Conservation (phyloP, 2,113 vertebrate genomes). For the Calidris pugnax region DNA sequence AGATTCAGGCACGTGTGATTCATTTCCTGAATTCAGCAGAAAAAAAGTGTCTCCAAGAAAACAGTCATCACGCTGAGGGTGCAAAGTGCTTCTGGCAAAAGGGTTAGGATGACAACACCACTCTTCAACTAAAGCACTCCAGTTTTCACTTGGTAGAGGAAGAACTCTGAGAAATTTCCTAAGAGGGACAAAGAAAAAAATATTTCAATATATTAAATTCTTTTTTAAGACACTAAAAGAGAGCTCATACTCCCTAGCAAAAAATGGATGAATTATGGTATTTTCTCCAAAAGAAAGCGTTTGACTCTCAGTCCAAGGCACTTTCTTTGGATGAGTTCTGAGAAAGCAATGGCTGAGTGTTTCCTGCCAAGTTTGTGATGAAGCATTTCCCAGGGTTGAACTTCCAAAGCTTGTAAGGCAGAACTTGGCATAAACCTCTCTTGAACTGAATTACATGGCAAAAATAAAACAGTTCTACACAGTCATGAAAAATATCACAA, state of each 20-base stretch:
- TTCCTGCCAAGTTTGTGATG: background rate
- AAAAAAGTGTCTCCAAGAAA: slow-evolving; percentile 89
- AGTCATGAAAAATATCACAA: background rate
- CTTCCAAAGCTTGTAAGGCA: background rate
- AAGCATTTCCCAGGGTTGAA: background rate
- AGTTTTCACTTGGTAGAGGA: slow-evolving; percentile 89
- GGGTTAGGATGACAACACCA: slow-evolving; percentile 97
- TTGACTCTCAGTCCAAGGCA: background rate
- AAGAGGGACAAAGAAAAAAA: background rate
- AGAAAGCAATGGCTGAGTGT: background rate
- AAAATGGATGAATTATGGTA: background rate
- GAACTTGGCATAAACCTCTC: background rate
- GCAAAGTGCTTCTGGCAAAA: slow-evolving; percentile 83
- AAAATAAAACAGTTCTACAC: background rate
- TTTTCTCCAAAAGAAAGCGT: background rate
- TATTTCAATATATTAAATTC: background rate
- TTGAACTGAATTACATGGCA: background rate
- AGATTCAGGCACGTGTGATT: slow-evolving; percentile 35
- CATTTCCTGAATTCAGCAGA: slow-evolving; percentile 77
- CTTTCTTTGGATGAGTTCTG: background rate
- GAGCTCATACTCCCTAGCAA: background rate
- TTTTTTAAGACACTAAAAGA: background rate
- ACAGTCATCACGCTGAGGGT: slow-evolving; percentile 86
- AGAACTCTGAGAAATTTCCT: slow-evolving; percentile 89
- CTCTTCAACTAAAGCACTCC: slow-evolving; percentile 90